A percentile compares a stretch with the other conserved stretches of the same genome.
Evolutionary conservation across 2,888 invertebrate genomes (phyloP).

Genomic region (Parnassius orleans): DNA sequence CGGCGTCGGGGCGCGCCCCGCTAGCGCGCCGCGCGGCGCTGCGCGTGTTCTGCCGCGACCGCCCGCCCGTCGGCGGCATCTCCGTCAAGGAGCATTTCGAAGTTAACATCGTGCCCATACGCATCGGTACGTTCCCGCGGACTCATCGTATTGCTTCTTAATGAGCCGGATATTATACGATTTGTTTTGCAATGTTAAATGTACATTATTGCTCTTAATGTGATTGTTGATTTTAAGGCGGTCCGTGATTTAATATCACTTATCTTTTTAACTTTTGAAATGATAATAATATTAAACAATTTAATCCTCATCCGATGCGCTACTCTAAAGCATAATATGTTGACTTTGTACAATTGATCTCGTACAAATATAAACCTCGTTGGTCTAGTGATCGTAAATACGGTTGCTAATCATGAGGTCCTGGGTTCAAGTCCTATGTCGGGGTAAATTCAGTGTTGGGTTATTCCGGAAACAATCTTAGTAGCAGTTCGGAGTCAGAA

Average conservation of each 20-base stretch:
- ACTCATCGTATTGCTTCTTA: background rate
- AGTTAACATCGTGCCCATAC: slow-evolving; percentile 97
- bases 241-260: too few species aligned
- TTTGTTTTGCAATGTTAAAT: background rate
- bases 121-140: slow-evolving; percentile 83
- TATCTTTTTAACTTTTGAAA: too few species aligned
- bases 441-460: too few species aligned
- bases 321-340: too few species aligned
- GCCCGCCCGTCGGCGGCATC: slow-evolving; percentile 98
- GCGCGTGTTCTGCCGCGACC: slow-evolving; percentile 96
- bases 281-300: background rate
- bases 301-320: background rate
- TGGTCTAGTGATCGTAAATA: too few species aligned
- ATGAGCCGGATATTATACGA: background rate
- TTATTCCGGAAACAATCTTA: too few species aligned
- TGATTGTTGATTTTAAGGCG: too few species aligned
- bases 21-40: slow-evolving; percentile 95
- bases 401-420: too few species aligned
- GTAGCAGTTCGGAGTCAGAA: too few species aligned
- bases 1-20: slow-evolving; percentile 88
- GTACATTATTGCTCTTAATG: background rate
- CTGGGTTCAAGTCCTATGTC: too few species aligned
- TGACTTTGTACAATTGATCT: too few species aligned
- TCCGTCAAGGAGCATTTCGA: slow-evolving; percentile 99
- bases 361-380: too few species aligned